Evolutionary conservation across 2,797 vertebrate species (phyloP).

Genomic region (Mormyrops boulengeri): DNA sequence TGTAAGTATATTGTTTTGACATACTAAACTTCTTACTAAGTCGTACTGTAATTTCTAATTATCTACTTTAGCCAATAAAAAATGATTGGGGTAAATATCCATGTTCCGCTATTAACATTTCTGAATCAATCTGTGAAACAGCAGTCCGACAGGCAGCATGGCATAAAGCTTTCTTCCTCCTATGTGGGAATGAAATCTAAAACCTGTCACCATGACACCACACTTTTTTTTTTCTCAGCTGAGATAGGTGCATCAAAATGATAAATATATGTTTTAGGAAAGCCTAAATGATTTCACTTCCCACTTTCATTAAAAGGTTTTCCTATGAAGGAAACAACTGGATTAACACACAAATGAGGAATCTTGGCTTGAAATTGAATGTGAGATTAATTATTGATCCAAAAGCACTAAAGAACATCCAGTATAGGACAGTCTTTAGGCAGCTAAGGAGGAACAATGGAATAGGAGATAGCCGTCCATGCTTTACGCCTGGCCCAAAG

Average conservation of each 20-base stretch:
- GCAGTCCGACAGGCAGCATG: not conserved
- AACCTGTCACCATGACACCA: not conserved
- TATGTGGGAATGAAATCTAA: not conserved
- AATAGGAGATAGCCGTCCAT: not conserved
- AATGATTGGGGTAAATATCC: not conserved
- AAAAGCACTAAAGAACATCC: not conserved
- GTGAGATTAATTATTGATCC: slow-evolving; percentile 11
- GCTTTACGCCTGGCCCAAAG: not conserved
- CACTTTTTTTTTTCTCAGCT: not conserved
- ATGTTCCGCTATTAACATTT: not conserved
- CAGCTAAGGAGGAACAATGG: not conserved
- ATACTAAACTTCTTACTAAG: not conserved
- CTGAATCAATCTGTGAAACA: not conserved
- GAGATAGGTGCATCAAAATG: not conserved
- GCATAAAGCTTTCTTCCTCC: not conserved
- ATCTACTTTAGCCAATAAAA: not conserved
- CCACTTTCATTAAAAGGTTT: not conserved
- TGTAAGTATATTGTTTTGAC: not conserved
- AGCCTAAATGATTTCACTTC: not conserved
- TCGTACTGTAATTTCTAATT: not conserved
- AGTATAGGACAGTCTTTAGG: not conserved
- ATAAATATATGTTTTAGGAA: not conserved
- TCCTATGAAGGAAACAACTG: not conserved
- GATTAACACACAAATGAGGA: slow-evolving; percentile 8
- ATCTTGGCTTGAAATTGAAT: slow-evolving; percentile 3